Evolutionary conservation across 2,797 vertebrate genomes (phyloP), one percentile per base, ranked within the genome.

Genomic region (Acipenser transmontanus): DNA sequence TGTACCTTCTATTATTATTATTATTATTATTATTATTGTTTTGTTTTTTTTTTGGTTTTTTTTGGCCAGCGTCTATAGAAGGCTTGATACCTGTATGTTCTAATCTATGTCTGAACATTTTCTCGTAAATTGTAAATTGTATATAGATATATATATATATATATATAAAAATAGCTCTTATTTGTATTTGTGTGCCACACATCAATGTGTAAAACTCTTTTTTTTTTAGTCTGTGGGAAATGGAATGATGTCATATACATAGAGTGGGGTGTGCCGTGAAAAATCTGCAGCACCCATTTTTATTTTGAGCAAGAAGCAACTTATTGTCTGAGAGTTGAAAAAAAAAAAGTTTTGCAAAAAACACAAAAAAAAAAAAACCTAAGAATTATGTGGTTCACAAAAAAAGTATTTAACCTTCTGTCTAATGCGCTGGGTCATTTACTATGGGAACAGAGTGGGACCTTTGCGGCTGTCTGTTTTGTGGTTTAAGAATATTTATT

Each of bases 151-250:
- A 17, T 17, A 17, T 17, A 17, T 17, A 17, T 1, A 92, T n/a
- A n/a, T n/a, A n/a, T n/a, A n/a, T n/a, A 77, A 77, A 77, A 80
- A 76, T 72, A 83, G 83, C 84, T 80, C 76, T 68, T 72, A 84
- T 91, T 86, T 88, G 86, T 91, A 92, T 86, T 84, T 77, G 86
- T 80, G 88, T 93, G 87, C 88, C 90, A 92, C 86, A 80, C 72
- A 78, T 78, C 80, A 75, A 76, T 85, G 85, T 90, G 72, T 69
- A 63, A 67, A 79, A 67, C 72, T 76, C 64, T 62, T 88, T 34
- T 88, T 91, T 77, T 91, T 79, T 85, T 82, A 17, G 17, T 17
- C 17, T 84, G 83, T 77, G 73, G 34, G 34, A 71, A 66, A 64
- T 73, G 67, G 67, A 50, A 71, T 20, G 61, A 63, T 76, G 63